phyloP scores from a whole-genome alignment of 2,888 invertebrate species.

The Eristalis tenax region DNA sequence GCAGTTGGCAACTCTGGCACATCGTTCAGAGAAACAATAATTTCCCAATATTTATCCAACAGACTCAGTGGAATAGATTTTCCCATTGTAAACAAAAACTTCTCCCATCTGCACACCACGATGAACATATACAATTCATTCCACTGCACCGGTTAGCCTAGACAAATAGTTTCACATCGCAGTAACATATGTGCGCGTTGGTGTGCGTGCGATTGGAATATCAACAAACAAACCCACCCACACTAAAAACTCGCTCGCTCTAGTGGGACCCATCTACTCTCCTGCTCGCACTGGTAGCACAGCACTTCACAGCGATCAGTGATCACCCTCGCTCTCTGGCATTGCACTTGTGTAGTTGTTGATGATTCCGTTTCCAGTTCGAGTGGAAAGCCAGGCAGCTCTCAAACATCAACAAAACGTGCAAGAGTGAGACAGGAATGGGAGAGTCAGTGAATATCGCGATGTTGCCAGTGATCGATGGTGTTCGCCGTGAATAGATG shows the following conservation, averaged over 20 bases:
- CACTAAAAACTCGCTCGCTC: neutral
- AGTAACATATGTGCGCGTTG: neutral
- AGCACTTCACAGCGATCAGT: neutral
- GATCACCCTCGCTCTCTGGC: neutral
- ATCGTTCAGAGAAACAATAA: neutral
- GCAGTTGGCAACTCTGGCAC: neutral
- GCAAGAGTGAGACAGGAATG: conserved; percentile 45
- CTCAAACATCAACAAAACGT: conserved; percentile 56
- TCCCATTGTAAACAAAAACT: neutral
- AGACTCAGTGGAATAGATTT: neutral
- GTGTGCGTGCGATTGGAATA: neutral
- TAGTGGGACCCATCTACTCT: neutral
- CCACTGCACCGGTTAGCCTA: neutral
- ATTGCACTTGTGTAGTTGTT: conserved; percentile 45
- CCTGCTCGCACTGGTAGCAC: neutral
- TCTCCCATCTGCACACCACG: too few relatives aligned
- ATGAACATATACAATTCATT: neutral
- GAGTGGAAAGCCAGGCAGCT: neutral
- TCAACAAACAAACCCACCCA: neutral
- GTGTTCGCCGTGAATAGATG: conserved; percentile 35
- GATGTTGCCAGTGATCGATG: conserved; percentile 74
- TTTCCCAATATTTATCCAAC: neutral
- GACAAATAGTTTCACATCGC: neutral
- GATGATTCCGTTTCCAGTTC: conserved; percentile 32
- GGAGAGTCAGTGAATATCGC: conserved; percentile 75